phyloP scores from a whole-genome alignment of 64 coral and sea anemone genomes.

The Montipora sp. region DNA sequence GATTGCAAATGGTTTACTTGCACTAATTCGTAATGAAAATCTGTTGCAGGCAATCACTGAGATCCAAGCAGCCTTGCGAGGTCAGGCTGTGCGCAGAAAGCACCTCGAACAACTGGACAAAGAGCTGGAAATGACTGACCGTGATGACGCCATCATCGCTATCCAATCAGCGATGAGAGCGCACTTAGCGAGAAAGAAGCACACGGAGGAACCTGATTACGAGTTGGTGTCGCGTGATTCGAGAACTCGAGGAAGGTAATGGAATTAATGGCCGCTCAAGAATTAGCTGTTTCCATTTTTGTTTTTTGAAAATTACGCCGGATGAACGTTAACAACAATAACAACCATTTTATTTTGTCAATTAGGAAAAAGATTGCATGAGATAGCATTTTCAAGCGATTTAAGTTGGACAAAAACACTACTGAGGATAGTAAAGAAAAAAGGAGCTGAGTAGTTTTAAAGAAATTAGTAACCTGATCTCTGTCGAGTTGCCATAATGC shows the following conservation, averaged over 20 bases:
- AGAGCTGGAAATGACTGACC: slow-evolving; percentile 62
- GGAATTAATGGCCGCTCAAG: background rate
- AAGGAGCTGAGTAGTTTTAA: too few species aligned
- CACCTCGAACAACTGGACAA: slow-evolving; percentile 59
- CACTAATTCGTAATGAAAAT: background rate
- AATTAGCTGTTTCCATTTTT: too few species aligned
- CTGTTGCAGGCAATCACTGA: slow-evolving; percentile 69
- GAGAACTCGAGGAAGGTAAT: slow-evolving; percentile 34
- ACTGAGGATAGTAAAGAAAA: too few species aligned
- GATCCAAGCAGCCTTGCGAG: slow-evolving; percentile 90
- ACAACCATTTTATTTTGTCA: too few species aligned
- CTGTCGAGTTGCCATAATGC: too few species aligned
- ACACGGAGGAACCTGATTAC: slow-evolving; percentile 22
- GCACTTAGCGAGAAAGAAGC: slow-evolving; percentile 75
- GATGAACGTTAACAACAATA: too few species aligned
- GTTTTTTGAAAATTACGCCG: too few species aligned
- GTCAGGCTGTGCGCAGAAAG: slow-evolving; percentile 64
- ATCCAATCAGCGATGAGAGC: slow-evolving; percentile 92
- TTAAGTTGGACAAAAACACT: too few species aligned
- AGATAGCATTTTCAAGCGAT: too few species aligned
- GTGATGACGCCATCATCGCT: slow-evolving; percentile 66
- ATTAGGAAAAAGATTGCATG: too few species aligned
- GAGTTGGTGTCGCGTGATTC: slow-evolving; percentile 61
- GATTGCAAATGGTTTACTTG: background rate
- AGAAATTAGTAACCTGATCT: too few species aligned